These are phyloP conservation scores for Xenus cinereus DNA, from an alignment of 2,113 vertebrate genomes.

Conservation along the genomic window DNA sequence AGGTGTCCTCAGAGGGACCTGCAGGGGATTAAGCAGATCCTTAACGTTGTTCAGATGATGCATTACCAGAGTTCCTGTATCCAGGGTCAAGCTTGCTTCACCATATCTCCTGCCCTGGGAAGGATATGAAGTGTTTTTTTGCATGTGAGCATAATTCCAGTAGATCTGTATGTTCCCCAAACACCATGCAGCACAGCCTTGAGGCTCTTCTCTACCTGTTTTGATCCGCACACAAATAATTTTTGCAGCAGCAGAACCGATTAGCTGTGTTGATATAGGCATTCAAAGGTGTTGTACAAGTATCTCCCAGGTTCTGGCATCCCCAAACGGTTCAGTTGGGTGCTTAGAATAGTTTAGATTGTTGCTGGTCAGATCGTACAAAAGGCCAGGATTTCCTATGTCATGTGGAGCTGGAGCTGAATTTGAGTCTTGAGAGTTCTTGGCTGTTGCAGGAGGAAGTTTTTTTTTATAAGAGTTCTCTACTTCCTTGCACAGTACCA, in stretches of 20 bases:
- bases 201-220: not conserved
- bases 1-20: not conserved
- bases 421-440: not conserved
- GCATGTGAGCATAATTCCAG: not conserved
- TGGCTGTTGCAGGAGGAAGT: not conserved
- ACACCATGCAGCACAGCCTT: not conserved
- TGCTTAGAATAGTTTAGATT: not conserved
- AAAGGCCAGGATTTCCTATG: not conserved
- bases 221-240: not conserved
- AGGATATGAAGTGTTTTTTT: not conserved
- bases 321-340: not conserved
- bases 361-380: not conserved
- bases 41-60: not conserved
- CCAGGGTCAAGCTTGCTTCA: not conserved
- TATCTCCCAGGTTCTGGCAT: not conserved
- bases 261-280: not conserved
- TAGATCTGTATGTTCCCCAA: not conserved
- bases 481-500: not conserved
- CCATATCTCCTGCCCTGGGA: not conserved
- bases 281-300: not conserved
- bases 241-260: not conserved
- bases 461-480: not conserved
- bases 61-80: slow-evolving; percentile 6
- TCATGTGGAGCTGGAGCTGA: not conserved
- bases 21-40: not conserved